These are phyloP conservation scores for Coreoperca whiteheadi DNA, from an alignment of 2,113 vertebrate species.

Conservation along the genomic window DNA sequence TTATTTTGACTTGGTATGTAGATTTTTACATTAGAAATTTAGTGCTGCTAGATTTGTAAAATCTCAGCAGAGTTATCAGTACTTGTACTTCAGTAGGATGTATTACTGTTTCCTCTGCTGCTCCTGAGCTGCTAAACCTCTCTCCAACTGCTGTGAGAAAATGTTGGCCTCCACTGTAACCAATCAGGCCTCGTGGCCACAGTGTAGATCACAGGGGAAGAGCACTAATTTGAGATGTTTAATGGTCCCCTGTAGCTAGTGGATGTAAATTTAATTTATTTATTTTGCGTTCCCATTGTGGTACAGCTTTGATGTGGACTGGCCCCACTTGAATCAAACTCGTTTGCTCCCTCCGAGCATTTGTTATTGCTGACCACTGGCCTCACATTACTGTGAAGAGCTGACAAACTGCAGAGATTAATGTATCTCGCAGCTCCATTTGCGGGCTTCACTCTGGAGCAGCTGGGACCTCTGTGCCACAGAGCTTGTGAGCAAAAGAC, in stretches of 20 bases:
- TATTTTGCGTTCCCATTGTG: slow-evolving; percentile 32
- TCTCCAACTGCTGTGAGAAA: slow-evolving; percentile 14
- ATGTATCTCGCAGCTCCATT: slow-evolving; percentile 17
- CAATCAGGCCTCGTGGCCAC: slow-evolving; percentile 43
- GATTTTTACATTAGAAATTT: background rate
- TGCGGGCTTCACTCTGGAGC: slow-evolving; percentile 2
- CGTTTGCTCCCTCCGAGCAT: slow-evolving; percentile 42
- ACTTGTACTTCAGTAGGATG: slow-evolving; percentile 6
- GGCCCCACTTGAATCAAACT: slow-evolving; percentile 36
- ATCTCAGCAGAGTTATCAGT: background rate
- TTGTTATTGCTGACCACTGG: slow-evolving; percentile 53
- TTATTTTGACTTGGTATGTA: background rate
- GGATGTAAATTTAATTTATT: slow-evolving; percentile 56
- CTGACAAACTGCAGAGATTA: slow-evolving; percentile 57
- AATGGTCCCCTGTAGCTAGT: slow-evolving; percentile 37
- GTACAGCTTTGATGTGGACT: slow-evolving; percentile 47
- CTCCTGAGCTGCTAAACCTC: slow-evolving; percentile 28
- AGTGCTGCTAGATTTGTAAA: background rate
- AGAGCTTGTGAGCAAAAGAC: background rate
- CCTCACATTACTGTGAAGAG: slow-evolving; percentile 31
- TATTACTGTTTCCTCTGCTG: slow-evolving; percentile 5
- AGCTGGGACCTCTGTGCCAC: background rate
- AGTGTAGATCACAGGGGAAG: slow-evolving; percentile 33
- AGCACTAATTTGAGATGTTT: slow-evolving; percentile 55
- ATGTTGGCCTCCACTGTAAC: slow-evolving; percentile 29